Evolutionary conservation across 92 coral and sea anemone genomes (phyloP), one percentile per base, ranked within the genome.

Genomic region (Heliopora coerulea): DNA sequence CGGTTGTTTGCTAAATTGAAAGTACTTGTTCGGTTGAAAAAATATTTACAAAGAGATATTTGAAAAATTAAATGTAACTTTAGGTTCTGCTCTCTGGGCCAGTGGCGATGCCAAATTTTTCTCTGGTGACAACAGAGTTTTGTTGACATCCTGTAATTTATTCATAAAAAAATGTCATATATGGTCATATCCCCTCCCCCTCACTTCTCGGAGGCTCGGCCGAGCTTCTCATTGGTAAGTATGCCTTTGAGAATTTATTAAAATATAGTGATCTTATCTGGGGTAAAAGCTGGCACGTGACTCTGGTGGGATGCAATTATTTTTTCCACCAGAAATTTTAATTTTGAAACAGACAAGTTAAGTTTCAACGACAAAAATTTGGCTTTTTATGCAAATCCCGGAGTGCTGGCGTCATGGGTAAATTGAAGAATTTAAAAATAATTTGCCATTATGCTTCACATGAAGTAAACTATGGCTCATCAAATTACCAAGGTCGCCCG

Each of bases 61-160:
- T 17, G 3, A 28, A 31, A 39, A 1, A 42, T 42, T 31, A 23
- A 52, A 57, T 24, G 27, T 48, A 23, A 4, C 29, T 23, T 56
- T 29, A 28, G 12, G 61, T 15, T 25, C 49, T 6, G 29, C 14
- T 50, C 18, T 54, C 14, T 50, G 8, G 63, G 49, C 9, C 63
- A 49, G 46, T 30, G 63, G 54, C 50, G 49, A 52, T 18, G 32
- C 33, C 31, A 54, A 52, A 14, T 48, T 50, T 70, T 54, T 37
- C 41, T 70, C 50, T 33, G 62, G 41, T 26, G 29, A 69, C 56
- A 27, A 15, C 10, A 52, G 32, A n/a, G 63, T 70, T 70, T 70
- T 70, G 77, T 70, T 70, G 77, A 70, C 77, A 70, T 70, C 77
- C 77, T 70, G 77, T 70, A 62, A 70, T 0, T 50, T 33, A 29